These are phyloP conservation scores for Lepus americanus DNA, from an alignment of 2,113 vertebrate genomes.

Conservation along the genomic window DNA sequence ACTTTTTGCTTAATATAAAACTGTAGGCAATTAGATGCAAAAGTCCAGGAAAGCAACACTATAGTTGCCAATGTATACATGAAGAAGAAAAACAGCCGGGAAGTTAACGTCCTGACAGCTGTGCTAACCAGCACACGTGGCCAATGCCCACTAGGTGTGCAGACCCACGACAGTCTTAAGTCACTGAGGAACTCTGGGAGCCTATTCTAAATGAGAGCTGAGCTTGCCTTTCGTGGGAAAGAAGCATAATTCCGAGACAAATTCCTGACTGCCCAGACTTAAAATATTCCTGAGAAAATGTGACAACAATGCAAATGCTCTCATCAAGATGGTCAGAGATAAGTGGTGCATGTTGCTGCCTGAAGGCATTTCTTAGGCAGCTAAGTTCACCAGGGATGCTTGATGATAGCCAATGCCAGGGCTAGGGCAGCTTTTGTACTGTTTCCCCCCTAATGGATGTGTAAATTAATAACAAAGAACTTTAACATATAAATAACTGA, in stretches of 20 bases:
- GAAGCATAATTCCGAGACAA: background rate
- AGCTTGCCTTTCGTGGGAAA: background rate
- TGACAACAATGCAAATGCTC: background rate
- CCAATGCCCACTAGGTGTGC: background rate
- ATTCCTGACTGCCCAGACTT: background rate
- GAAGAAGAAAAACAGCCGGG: slow-evolving; percentile 52
- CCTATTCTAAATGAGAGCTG: background rate
- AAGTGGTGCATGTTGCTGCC: background rate
- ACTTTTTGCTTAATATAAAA: slow-evolving; percentile 80
- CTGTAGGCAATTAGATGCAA: slow-evolving; percentile 81
- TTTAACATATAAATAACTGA: background rate
- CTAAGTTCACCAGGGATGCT: background rate
- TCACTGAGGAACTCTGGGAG: background rate
- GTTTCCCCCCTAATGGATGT: background rate
- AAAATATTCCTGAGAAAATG: background rate
- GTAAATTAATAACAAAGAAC: background rate
- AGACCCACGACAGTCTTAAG: background rate
- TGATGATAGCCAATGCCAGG: background rate
- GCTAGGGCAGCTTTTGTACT: background rate
- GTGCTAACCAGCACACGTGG: background rate
- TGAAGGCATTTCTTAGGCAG: background rate
- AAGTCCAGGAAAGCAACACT: slow-evolving; percentile 71
- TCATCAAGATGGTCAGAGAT: background rate
- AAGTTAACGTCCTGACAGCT: slow-evolving; percentile 14
- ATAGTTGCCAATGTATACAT: slow-evolving; percentile 80